These are phyloP conservation scores for Heliconius congener DNA, from an alignment of 1,140 invertebrate species.

Conservation along the genomic window DNA sequence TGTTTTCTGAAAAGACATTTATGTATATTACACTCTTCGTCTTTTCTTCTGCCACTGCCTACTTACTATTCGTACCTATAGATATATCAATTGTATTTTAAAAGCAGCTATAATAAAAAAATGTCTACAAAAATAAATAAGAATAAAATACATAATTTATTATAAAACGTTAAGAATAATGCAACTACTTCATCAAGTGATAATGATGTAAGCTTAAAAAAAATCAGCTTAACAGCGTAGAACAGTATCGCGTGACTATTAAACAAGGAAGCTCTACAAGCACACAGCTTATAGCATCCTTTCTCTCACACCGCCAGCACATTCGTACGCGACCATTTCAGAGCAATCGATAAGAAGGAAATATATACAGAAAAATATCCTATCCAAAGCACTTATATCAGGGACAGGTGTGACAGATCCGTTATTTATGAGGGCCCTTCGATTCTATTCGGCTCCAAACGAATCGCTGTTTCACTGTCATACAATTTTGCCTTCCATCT, in stretches of 20 bases:
- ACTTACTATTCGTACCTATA: no score
- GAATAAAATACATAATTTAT: neutral
- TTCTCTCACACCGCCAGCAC: neutral
- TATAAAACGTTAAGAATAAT: neutral
- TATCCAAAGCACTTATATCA: constrained; percentile 45
- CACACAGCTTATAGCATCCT: neutral
- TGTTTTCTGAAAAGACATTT: no score
- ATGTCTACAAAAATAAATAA: neutral
- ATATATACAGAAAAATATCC: constrained; percentile 46
- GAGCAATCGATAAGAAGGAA: constrained; percentile 38
- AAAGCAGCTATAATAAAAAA: no score
- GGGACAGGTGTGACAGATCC: constrained; percentile 58
- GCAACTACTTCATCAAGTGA: neutral
- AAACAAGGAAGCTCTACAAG: constrained; percentile 6
- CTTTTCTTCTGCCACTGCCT: no score
- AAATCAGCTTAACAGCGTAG: neutral
- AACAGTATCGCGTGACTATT: neutral
- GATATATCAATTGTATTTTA: no score
- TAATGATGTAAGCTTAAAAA: neutral
- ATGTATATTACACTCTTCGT: no score
- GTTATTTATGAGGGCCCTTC: constrained; percentile 60
- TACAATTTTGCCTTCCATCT: constrained; percentile 46
- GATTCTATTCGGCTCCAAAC: constrained; percentile 42
- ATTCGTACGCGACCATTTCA: neutral
- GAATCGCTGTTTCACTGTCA: constrained; percentile 56